Evolutionary conservation across 2,113 vertebrate species (phyloP), one percentile per base, ranked within the genome.

Genomic region (Climacteris rufus): DNA sequence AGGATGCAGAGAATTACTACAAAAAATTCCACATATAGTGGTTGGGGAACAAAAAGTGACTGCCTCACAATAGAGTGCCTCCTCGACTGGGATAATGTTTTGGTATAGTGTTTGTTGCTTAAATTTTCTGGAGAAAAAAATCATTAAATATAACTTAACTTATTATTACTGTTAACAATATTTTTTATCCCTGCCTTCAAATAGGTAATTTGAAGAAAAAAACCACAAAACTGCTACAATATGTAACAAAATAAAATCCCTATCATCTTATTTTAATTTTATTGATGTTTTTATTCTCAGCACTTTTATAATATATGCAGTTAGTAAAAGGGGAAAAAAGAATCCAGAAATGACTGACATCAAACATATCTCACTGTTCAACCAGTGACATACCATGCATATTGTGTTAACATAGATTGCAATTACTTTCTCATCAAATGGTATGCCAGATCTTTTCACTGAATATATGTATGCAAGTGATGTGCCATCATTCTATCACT

Each of bases 381-480:
- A n/a, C 88, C 88, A 88, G 25, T 94, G 65, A 37, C 54, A 91
- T 86, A 53, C 45, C 56, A 94, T 63, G 40, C 90, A 85, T 90
- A 86, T 87, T 96, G 90, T 93, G 93, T 66, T 97, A 95, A 96
- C 88, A 83, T 50, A 75, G 80, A 70, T 52, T 75, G 63, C 89
- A 97, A 96, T 97, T 97, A 90, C 68, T 89, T 88, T 94, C 90
- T 91, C 92, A 91, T 92, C 93, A 96, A 96, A 96, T 93, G 87
- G 52, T 80, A 22, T 40, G 68, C 96, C 95, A 97, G 94, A 96
- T 91, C 88, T 97, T 94, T 91, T 94, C 77, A 83, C 56, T 91
- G 83, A 63, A 65, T 80, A 82, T 94, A 89, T 93, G 39, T 45
- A 42, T 64, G 77, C 18, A 35, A 91, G 30, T 63, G 52, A 85